Percentiles rank a stretch among this genome's conserved stretches.
phyloP scores from a whole-genome alignment of 2,888 invertebrate species.

The Psylliodes chrysocephalus region DNA sequence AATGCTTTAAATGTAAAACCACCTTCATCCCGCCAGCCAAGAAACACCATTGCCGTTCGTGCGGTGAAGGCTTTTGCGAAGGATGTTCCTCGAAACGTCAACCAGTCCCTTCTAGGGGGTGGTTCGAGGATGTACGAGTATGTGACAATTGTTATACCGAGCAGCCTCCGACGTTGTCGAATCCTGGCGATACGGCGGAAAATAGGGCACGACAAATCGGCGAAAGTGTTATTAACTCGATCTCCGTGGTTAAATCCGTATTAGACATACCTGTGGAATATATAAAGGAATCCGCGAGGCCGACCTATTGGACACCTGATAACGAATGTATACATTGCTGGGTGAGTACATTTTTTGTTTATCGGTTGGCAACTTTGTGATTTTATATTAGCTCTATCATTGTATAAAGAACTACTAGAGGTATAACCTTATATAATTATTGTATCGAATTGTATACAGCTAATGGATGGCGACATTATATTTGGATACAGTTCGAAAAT shows the following conservation, averaged over 20 bases:
- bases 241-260: slow-evolving; percentile 76
- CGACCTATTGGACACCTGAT: slow-evolving; percentile 85
- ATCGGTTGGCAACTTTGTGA: too few relatives aligned
- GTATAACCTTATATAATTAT: too few relatives aligned
- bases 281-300: slow-evolving; percentile 80
- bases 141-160: slow-evolving; percentile 74
- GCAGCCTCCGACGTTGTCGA: slow-evolving; percentile 57
- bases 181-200: slow-evolving; percentile 42
- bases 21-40: slow-evolving; percentile 68
- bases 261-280: slow-evolving; percentile 80
- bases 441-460: too few relatives aligned
- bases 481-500: too few relatives aligned
- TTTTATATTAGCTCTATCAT: too few relatives aligned
- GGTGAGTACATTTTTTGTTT: slow-evolving; percentile 58
- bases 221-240: slow-evolving; percentile 78
- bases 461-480: too few relatives aligned
- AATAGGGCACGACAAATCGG: slow-evolving; percentile 48
- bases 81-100: slow-evolving; percentile 74
- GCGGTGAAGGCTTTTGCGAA: slow-evolving; percentile 84
- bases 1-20: slow-evolving; percentile 74
- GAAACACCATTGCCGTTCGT: slow-evolving; percentile 81
- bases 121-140: slow-evolving; percentile 77
- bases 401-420: too few relatives aligned
- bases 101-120: slow-evolving; percentile 78
- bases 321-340: slow-evolving; percentile 73